Percentiles rank a stretch among this genome's conserved stretches.
Conservation (phyloP, 2,113 vertebrate genomes). For the Sialia sialis region DNA sequence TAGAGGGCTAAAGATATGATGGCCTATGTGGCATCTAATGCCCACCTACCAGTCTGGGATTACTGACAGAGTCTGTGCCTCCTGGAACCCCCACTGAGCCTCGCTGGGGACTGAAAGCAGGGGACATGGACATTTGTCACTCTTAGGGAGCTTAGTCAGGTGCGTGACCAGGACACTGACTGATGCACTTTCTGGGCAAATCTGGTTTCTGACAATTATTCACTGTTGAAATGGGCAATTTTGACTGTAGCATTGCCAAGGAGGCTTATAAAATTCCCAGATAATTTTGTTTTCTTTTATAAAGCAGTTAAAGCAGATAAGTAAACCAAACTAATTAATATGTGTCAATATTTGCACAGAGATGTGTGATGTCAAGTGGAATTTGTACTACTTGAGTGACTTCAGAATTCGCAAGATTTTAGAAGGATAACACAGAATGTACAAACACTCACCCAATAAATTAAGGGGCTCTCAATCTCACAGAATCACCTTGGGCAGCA, state of each 20-base stretch:
- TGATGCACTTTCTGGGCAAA: not conserved
- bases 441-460: not conserved
- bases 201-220: not conserved
- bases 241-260: not conserved
- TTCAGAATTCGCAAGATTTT: not conserved
- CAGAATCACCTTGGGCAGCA: not conserved
- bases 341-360: not conserved
- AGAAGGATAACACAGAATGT: not conserved
- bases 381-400: not conserved
- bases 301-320: not conserved
- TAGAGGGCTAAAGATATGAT: not conserved
- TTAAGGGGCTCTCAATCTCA: not conserved
- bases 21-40: not conserved
- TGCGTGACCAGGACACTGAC: not conserved
- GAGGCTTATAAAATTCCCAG: not conserved
- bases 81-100: not conserved
- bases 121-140: not conserved
- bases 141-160: not conserved
- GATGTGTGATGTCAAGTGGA: not conserved
- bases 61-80: not conserved
- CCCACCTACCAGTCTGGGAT: not conserved
- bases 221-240: fast-evolving
- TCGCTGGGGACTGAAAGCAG: not conserved
- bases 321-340: not conserved
- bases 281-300: not conserved